Conservation (phyloP, 2,113 vertebrate genomes). For the Corythornis vintsioides region DNA sequence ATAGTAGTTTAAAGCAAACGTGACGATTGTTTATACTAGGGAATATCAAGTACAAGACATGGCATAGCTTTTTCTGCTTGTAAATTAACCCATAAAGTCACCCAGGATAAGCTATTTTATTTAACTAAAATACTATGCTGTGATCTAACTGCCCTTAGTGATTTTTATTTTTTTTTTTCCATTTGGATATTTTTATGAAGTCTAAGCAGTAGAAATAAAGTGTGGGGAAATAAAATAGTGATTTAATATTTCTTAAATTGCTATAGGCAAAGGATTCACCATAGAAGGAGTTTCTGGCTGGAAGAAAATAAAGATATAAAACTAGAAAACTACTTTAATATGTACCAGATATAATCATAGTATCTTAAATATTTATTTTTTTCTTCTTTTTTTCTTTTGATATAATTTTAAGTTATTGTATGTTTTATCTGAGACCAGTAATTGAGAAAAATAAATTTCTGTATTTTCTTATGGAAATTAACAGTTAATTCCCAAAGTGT, state of each 20-base stretch:
- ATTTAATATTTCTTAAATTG: background rate
- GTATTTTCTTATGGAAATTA: background rate
- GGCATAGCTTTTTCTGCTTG: background rate
- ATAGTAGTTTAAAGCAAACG: background rate
- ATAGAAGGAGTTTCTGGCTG: background rate
- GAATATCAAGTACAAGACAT: background rate
- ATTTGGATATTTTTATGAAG: background rate
- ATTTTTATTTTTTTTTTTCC: background rate
- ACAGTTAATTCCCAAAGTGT: background rate
- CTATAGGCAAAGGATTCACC: background rate
- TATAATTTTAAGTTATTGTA: background rate
- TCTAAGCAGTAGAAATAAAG: background rate
- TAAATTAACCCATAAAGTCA: background rate
- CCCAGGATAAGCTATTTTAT: background rate
- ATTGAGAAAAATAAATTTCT: background rate
- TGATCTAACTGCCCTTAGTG: background rate
- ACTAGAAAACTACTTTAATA: background rate
- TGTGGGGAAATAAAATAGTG: background rate
- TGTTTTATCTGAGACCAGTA: background rate
- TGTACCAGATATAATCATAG: background rate
- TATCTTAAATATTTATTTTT: background rate
- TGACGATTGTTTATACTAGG: background rate
- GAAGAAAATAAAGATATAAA: background rate
- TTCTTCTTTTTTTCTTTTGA: background rate
- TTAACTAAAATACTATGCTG: background rate